Percentiles rank a stretch among this genome's conserved stretches.
Conservation (phyloP, 92 coral and sea anemone species). For the Nematostella vectensis region DNA sequence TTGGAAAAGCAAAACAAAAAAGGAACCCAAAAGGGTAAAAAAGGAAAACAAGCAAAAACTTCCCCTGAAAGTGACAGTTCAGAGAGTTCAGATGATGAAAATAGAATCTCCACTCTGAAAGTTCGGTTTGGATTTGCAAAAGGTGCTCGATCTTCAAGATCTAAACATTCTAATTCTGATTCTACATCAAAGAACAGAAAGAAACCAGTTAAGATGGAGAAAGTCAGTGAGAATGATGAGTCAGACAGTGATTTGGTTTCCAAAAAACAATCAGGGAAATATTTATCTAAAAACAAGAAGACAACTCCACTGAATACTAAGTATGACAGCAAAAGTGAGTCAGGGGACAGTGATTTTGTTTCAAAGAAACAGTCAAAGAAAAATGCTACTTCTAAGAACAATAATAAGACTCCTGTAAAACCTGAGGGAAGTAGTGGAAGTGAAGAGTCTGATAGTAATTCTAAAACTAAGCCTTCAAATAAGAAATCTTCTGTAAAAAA, state of each 20-base stretch:
- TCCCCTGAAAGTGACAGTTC: background rate
- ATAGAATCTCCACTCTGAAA: background rate
- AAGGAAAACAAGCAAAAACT: conserved; percentile 2
- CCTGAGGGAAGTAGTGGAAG: no score
- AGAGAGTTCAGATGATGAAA: conserved; percentile 7
- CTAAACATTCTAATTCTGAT: background rate
- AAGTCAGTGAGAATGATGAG: conserved; percentile 18
- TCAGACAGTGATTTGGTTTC: conserved; percentile 19
- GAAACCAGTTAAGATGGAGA: background rate
- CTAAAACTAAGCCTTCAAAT: no score
- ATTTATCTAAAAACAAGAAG: conserved; percentile 3
- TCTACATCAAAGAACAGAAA: conserved; percentile 5
- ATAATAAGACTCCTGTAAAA: no score
- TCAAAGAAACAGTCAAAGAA: conserved; percentile 21
- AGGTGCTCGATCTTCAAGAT: background rate
- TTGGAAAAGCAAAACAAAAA: background rate
- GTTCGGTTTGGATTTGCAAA: background rate
- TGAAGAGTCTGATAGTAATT: no score
- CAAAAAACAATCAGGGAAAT: no score
- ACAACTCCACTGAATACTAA: background rate
- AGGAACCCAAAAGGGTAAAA: conserved; percentile 5
- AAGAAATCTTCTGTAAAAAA: no score
- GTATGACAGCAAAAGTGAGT: conserved; percentile 11
- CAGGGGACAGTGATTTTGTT: conserved; percentile 16
- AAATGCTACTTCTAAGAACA: conserved; percentile 1